Base-by-base conservation (phyloP, 2,797 vertebrate genomes). In the Chiropotes sagulatus region DNA sequence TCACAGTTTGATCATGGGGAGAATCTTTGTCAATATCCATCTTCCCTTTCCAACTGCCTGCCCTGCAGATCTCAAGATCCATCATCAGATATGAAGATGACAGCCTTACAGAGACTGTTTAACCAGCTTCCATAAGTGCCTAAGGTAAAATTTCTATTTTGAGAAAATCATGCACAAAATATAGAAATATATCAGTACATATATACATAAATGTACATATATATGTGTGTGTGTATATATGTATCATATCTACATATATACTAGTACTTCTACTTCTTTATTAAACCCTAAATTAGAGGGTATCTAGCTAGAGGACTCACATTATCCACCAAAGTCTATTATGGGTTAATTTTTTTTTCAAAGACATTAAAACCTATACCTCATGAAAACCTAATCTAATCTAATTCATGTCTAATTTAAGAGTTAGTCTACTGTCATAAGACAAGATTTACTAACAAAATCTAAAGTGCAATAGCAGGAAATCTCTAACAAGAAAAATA, bases 361-460 rank as follows among this genome's bases (percentile, higher is more conserved):
- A 70, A 96, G 79, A 61, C 11, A 80, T 80, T 95, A 91, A 93
- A 96, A 39, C 13, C 22, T 82, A 13, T 22, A 46, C 24, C 89
- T 44, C n/a, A 87, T 80, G 28, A 84, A 96, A 95, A 80, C 10
- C 46, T 84, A 72, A 73, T 75, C 4, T 75, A 73, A 95, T 87
- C 85, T 83, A 95, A 82, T 64, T 91, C 87, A 73, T 41, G 46
- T 79, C 36, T 73, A 90, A 57, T 93, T 85, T 94, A 95, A 94
- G 54, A 91, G 33, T 95, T 79, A 44, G 41, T 80, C 41, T 22
- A 64, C 52, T 90, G 76, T 28, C 46, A 81, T 88, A 76, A 93
- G 20, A 57, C 41, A 91, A 93, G 24, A 48, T 89, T 88, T 93
- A 93, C 9, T 85, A 15, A 54, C n/a, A 96, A 64, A 61, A 88